Percentiles rank a stretch among this genome's conserved stretches.
Conservation (phyloP, 2,113 vertebrate species). For the Megaceryle torquata region DNA sequence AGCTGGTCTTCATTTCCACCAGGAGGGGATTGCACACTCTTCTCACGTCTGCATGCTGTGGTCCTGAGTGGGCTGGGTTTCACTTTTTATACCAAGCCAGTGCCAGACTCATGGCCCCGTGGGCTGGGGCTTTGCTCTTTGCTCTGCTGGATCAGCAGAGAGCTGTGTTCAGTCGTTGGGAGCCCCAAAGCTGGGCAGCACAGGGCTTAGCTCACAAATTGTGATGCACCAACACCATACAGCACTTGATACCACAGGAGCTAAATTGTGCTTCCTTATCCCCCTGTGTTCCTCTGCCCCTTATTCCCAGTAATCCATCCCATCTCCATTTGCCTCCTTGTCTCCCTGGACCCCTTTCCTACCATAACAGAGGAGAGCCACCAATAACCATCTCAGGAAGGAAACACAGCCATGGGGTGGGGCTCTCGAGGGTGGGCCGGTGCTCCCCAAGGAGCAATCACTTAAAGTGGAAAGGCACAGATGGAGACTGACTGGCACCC, state of each 20-base stretch:
- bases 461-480: not conserved
- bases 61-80: not conserved
- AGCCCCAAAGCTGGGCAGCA: not conserved
- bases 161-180: not conserved
- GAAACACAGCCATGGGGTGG: rapidly evolving
- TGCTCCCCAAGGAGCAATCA: not conserved
- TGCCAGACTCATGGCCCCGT: rapidly evolving
- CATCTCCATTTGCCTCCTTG: not conserved
- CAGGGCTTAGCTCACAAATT: not conserved
- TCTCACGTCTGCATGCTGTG: rapidly evolving
- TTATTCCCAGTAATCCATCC: not conserved
- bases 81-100: not conserved
- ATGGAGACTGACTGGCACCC: not conserved
- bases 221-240: not conserved
- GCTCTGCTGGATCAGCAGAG: rapidly evolving
- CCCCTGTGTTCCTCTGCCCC: not conserved
- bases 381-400: not conserved
- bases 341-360: not conserved
- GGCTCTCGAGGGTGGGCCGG: not conserved
- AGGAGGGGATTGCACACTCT: not conserved
- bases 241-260: not conserved
- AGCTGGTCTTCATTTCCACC: not conserved
- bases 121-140: not conserved
- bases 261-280: not conserved
- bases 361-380: not conserved